A percentile compares a stretch with the other conserved stretches of the same genome.
These are phyloP conservation scores for Octopus bimaculoides DNA, from an alignment of 1,140 invertebrate genomes.

Conservation along the genomic window DNA sequence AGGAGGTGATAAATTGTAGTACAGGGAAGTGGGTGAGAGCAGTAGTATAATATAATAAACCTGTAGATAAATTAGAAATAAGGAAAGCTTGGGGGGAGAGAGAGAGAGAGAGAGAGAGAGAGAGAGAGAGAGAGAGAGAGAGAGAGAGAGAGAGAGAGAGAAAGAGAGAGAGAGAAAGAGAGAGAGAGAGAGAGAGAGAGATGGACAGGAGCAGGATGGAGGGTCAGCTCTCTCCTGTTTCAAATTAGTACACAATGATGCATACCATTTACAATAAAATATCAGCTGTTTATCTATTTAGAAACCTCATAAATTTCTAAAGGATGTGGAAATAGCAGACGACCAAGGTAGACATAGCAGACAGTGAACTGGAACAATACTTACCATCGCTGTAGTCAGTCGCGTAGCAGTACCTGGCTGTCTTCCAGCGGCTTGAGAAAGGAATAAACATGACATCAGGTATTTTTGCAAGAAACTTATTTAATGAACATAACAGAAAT, in stretches of 20 bases:
- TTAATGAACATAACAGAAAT: no score
- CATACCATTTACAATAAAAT: no score
- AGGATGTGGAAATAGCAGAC: background rate
- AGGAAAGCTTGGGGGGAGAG: background rate
- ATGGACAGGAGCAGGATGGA: background rate
- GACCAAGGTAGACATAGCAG: background rate
- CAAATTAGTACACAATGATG: no score
- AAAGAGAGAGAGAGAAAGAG: background rate
- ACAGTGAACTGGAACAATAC: background rate
- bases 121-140: background rate
- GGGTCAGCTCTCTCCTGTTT: no score
- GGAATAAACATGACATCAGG: background rate
- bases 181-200: background rate
- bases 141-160: background rate
- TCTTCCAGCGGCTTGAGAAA: constrained; percentile 33
- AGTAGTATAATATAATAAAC: no score
- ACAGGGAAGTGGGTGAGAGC: no score
- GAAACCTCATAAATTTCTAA: background rate
- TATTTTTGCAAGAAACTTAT: no score
- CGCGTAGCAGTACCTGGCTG: constrained; percentile 55
- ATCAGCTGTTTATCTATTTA: no score
- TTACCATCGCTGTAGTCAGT: constrained; percentile 55
- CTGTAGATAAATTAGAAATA: no score
- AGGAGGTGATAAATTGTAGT: no score
- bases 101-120: background rate